A percentile compares a stretch with the other conserved stretches of the same genome.
Evolutionary conservation across 2,113 vertebrate species (phyloP).

Genomic region (Pyrgilauda ruficollis): DNA sequence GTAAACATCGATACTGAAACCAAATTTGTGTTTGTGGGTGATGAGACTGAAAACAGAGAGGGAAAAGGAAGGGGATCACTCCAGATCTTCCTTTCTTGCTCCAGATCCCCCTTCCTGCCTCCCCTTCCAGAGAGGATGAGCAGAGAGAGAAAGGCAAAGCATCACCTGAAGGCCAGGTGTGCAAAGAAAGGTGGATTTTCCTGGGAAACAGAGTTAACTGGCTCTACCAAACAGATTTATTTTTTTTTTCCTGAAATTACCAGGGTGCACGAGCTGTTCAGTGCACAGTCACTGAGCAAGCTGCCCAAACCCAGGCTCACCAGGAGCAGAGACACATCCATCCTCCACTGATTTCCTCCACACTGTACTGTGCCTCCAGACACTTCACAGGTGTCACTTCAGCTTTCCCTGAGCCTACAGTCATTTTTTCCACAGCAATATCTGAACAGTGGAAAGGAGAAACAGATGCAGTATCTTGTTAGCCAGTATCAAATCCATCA

Average conservation of each 20-base stretch:
- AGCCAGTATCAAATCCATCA: neutral
- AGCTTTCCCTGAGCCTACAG: neutral
- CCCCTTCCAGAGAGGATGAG: neutral
- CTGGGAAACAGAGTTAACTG: rapidly evolving
- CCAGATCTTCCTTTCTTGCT: neutral
- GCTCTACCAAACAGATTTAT: neutral
- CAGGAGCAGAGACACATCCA: neutral
- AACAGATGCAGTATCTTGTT: neutral
- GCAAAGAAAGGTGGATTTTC: neutral
- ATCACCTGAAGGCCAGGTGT: neutral
- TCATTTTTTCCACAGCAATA: neutral
- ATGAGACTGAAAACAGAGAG: neutral
- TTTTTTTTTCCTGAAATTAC: neutral
- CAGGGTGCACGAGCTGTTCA: neutral
- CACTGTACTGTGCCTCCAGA: rapidly evolving
- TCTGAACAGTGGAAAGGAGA: neutral
- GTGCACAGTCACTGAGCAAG: rapidly evolving
- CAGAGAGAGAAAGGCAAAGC: neutral
- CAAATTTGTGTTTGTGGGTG: neutral
- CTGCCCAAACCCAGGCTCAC: neutral
- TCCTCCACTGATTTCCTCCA: neutral
- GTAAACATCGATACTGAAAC: neutral
- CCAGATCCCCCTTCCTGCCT: neutral
- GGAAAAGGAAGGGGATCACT: neutral
- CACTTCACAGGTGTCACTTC: neutral